Percentiles rank a stretch among this genome's conserved stretches.
Evolutionary conservation across 2,113 vertebrate species (phyloP).

Genomic region (Leptosomus discolor): DNA sequence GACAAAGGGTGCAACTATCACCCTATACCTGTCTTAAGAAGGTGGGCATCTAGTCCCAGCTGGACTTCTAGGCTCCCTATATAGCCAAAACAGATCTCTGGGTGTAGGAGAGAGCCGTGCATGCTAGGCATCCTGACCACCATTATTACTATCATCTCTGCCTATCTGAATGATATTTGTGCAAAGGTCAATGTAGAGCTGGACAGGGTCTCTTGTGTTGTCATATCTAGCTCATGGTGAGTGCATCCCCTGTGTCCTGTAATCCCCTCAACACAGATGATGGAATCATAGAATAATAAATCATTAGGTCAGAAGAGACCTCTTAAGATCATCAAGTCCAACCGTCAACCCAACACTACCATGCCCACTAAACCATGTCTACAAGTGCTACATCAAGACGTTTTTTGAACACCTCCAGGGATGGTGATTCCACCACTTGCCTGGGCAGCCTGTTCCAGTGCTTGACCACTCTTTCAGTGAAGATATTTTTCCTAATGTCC

Average conservation of each 20-base stretch:
- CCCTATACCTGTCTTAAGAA: neutral
- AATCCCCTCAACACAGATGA: neutral
- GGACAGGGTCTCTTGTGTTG: neutral
- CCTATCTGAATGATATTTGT: neutral
- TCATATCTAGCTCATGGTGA: neutral
- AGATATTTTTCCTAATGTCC: no score
- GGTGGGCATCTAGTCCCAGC: neutral
- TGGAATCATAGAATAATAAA: no score
- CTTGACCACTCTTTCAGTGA: no score
- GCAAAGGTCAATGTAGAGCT: neutral
- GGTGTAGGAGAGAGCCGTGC: neutral
- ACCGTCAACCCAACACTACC: no score
- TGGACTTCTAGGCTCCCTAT: neutral
- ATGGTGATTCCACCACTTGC: no score
- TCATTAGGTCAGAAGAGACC: no score
- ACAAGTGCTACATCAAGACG: no score
- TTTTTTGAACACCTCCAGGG: no score
- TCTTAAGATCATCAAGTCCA: no score
- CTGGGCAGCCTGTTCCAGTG: no score
- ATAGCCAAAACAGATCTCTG: neutral
- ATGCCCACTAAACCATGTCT: no score
- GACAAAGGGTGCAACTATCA: neutral
- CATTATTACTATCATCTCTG: rapidly evolving
- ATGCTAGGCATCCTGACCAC: no score
- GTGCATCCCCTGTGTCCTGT: neutral